phyloP scores from a whole-genome alignment of 2,113 vertebrate species.

The Pangasianodon hypophthalmus region DNA sequence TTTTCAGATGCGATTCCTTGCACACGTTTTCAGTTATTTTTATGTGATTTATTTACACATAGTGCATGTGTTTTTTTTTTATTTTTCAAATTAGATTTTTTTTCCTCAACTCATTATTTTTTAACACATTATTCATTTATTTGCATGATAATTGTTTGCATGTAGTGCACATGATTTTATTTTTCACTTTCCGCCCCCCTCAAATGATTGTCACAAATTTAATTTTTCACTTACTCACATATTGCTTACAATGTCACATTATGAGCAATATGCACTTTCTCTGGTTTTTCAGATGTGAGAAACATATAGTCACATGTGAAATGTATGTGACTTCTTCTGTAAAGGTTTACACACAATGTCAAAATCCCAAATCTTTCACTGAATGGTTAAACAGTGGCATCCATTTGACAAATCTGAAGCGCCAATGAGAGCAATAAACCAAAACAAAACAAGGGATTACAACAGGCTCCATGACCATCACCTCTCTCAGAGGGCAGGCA shows the following conservation, averaged over 20 bases:
- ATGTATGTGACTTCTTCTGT: neutral
- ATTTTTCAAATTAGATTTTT: neutral
- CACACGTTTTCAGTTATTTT: no score
- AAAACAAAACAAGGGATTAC: constrained; percentile 41
- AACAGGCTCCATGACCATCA: constrained; percentile 31
- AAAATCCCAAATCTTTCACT: neutral
- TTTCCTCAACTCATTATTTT: neutral
- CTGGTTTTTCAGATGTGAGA: neutral
- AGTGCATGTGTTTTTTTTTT: no score
- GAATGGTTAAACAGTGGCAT: constrained; percentile 35
- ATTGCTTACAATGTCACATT: neutral
- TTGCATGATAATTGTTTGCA: neutral
- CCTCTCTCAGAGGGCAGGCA: constrained; percentile 33
- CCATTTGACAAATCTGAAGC: constrained; percentile 26
- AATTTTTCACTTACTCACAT: neutral
- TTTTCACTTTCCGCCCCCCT: neutral
- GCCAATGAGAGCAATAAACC: constrained; percentile 23
- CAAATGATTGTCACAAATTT: neutral
- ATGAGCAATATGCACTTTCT: neutral
- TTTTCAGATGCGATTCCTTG: no score
- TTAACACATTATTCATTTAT: neutral
- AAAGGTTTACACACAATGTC: neutral
- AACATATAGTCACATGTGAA: neutral
- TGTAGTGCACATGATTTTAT: neutral
- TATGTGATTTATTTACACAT: no score